Evolutionary conservation across 2,888 invertebrate genomes (phyloP).

Genomic region (Ophion obscuratus): DNA sequence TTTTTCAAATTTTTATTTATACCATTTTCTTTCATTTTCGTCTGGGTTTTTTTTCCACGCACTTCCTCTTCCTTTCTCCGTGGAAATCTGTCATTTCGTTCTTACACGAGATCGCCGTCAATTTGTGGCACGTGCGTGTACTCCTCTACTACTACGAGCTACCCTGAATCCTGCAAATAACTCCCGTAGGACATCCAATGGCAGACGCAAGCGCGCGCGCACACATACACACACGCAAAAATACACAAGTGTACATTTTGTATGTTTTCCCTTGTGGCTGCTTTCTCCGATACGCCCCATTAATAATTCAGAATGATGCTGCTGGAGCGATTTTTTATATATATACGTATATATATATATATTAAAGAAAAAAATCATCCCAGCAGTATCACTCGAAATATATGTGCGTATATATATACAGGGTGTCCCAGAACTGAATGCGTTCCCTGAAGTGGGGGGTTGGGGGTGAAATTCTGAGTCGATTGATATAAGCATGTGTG

Average conservation of each 20-base stretch:
- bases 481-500: no score
- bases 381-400: no score
- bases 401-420: no score
- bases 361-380: no score
- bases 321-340: conserved; percentile 71
- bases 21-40: background rate
- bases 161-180: no score
- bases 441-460: no score
- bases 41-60: conserved; percentile 43
- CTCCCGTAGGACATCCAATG: no score
- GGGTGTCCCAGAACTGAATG: no score
- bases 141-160: background rate
- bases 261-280: conserved; percentile 73
- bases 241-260: conserved; percentile 20
- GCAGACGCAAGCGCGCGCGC: conserved; percentile 19
- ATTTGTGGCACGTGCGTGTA: conserved; percentile 58
- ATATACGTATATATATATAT: conserved; percentile 48
- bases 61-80: conserved; percentile 2
- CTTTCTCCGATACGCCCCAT: conserved; percentile 83
- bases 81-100: conserved; percentile 28
- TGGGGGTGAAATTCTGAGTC: no score
- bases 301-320: conserved; percentile 78
- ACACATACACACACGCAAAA: background rate
- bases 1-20: no score
- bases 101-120: conserved; percentile 39